Conservation (phyloP, 2,888 invertebrate genomes). For the Meghimatium bilineatum region DNA sequence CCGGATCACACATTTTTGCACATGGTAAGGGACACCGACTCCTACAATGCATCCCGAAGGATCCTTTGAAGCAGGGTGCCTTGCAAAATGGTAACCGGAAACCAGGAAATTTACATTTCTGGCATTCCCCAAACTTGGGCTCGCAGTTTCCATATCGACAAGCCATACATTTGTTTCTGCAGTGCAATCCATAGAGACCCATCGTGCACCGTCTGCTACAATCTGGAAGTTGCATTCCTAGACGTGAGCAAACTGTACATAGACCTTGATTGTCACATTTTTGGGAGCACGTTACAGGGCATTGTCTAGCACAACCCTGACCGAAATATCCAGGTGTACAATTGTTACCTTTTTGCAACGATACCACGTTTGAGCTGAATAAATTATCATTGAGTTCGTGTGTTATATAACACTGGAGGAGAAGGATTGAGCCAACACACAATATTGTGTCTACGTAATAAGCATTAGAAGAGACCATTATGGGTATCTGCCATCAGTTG, state of each 20-base stretch:
- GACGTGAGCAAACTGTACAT: constrained; percentile 13
- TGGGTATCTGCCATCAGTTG: neutral
- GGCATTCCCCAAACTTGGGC: constrained; percentile 14
- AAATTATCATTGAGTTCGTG: neutral
- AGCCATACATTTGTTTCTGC: neutral
- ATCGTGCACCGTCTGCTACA: neutral
- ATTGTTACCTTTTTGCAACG: neutral
- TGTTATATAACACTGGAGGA: neutral
- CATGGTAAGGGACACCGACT: constrained; percentile 31
- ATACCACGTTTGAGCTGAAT: neutral
- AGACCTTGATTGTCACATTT: constrained; percentile 14
- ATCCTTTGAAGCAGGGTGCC: constrained; percentile 1
- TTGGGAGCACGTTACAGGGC: neutral
- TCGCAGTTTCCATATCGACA: constrained; percentile 20
- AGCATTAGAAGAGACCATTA: neutral
- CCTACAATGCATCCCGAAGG: constrained; percentile 24
- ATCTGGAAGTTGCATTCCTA: constrained; percentile 33
- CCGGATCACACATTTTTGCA: constrained; percentile 15
- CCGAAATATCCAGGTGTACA: constrained; percentile 34
- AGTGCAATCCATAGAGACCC: constrained; percentile 25
- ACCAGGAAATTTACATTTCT: neutral
- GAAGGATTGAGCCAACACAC: neutral
- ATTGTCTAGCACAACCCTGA: neutral
- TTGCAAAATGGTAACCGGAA: constrained; percentile 20
- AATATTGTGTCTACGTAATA: too few species aligned